Evolutionary conservation across 2,888 invertebrate species (phyloP).

Genomic region (Cheilosia pagana): DNA sequence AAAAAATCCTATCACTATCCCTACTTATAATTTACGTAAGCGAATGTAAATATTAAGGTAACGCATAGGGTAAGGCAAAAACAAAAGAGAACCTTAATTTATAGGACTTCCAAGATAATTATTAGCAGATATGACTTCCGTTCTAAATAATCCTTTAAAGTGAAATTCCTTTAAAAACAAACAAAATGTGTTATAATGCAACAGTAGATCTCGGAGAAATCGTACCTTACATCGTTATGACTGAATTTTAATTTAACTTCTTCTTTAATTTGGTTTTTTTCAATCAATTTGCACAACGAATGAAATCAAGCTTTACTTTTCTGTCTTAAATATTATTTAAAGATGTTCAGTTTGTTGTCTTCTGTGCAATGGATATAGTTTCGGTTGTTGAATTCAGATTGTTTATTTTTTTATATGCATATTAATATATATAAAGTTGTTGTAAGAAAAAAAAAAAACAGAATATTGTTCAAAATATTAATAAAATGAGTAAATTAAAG

Average conservation of each 20-base stretch:
- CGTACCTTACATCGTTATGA: conserved; percentile 67
- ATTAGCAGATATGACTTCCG: conserved; percentile 3
- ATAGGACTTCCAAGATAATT: conserved; percentile 30
- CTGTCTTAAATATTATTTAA: conserved; percentile 15
- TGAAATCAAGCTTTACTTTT: conserved; percentile 51
- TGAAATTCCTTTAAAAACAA: conserved; percentile 13
- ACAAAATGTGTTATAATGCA: conserved; percentile 49
- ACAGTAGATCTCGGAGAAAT: conserved; percentile 68
- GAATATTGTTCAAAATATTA: conserved; percentile 53
- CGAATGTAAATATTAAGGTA: conserved; percentile 57
- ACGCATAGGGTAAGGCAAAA: conserved; percentile 48
- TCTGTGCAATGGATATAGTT: conserved; percentile 59
- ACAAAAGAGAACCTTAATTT: conserved; percentile 16
- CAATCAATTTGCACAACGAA: conserved; percentile 66
- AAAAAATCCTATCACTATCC: conserved; percentile 83
- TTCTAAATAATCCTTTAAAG: background rate
- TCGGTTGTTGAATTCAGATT: conserved; percentile 62
- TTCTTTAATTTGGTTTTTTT: conserved; percentile 17
- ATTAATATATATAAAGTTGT: conserved; percentile 54
- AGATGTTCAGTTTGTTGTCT: background rate
- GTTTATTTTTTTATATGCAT: conserved; percentile 64
- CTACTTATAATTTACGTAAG: conserved; percentile 83
- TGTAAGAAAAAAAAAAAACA: conserved; percentile 41
- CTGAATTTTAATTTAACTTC: conserved; percentile 54
- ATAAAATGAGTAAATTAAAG: conserved; percentile 59